A percentile compares a stretch with the other conserved stretches of the same genome.
These are phyloP conservation scores for Bombus polaris DNA, from an alignment of 1,140 invertebrate species.

Conservation along the genomic window DNA sequence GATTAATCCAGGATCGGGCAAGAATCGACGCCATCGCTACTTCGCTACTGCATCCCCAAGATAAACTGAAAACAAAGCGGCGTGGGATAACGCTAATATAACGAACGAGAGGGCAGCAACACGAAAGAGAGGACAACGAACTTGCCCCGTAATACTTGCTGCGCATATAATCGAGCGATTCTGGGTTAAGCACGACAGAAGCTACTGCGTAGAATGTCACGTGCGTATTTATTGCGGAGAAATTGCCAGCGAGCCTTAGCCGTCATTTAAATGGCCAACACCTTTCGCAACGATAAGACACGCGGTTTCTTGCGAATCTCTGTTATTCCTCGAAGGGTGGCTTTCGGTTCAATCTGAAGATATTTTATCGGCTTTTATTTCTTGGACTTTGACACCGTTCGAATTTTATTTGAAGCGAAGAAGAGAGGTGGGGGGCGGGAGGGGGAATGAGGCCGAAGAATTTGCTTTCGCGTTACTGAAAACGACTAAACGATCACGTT, in stretches of 20 bases:
- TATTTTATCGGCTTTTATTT: not conserved
- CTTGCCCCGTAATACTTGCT: slow-evolving; percentile 61
- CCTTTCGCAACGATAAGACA: slow-evolving; percentile 18
- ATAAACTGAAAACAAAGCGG: slow-evolving; percentile 65
- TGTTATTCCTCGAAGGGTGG: not conserved
- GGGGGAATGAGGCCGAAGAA: not conserved
- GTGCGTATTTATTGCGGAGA: slow-evolving; percentile 49
- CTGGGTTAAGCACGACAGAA: slow-evolving; percentile 63
- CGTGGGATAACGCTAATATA: slow-evolving; percentile 58
- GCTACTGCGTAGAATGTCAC: slow-evolving; percentile 58
- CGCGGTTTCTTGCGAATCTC: not conserved
- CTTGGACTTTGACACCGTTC: not conserved
- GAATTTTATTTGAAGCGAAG: no score
- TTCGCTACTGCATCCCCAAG: slow-evolving; percentile 28
- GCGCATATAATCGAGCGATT: slow-evolving; percentile 58
- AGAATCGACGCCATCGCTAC: slow-evolving; percentile 31
- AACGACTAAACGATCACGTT: not conserved
- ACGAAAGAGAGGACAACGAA: slow-evolving; percentile 70
- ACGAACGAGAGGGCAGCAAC: slow-evolving; percentile 54
- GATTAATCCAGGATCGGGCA: no score
- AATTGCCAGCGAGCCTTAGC: slow-evolving; percentile 22
- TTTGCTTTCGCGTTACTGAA: not conserved
- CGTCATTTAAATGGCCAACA: slow-evolving; percentile 20
- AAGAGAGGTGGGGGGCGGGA: rapidly evolving
- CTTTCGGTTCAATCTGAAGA: not conserved